These are phyloP conservation scores for Ispidina lecontei DNA, from an alignment of 2,797 vertebrate species.

Conservation along the genomic window DNA sequence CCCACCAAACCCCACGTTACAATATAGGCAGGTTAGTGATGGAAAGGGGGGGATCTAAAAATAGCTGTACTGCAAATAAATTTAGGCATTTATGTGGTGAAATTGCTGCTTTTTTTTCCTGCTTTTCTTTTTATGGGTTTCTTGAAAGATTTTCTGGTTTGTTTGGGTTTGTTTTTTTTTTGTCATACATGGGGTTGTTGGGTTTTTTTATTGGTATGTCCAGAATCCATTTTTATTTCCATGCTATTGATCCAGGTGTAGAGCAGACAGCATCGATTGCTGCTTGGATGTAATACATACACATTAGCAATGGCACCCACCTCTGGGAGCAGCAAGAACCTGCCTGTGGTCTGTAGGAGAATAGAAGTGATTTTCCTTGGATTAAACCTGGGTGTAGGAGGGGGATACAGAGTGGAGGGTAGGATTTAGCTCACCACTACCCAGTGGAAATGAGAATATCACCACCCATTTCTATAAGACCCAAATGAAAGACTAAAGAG, in stretches of 20 bases:
- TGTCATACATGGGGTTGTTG: background rate
- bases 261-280: slow-evolving; percentile 28
- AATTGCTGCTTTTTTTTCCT: background rate
- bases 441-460: background rate
- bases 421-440: background rate
- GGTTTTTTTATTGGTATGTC: slow-evolving; percentile 2
- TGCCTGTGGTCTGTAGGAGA: background rate
- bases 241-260: slow-evolving; percentile 35
- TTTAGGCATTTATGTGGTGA: background rate
- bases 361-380: background rate
- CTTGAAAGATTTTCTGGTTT: slow-evolving; percentile 43
- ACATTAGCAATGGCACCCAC: background rate
- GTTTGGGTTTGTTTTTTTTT: background rate
- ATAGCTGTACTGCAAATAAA: slow-evolving; percentile 19
- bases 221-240: slow-evolving; percentile 46
- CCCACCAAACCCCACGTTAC: background rate
- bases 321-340: background rate
- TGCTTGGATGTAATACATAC: slow-evolving; percentile 12
- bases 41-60: slow-evolving; percentile 31
- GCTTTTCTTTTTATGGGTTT: background rate
- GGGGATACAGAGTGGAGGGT: background rate
- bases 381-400: background rate
- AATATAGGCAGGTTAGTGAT: slow-evolving; percentile 32
- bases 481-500: background rate
- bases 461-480: background rate